Evolutionary conservation across 2,888 invertebrate genomes (phyloP), one percentile per base, ranked within the genome.

Genomic region (Sarcophaga variegata): DNA sequence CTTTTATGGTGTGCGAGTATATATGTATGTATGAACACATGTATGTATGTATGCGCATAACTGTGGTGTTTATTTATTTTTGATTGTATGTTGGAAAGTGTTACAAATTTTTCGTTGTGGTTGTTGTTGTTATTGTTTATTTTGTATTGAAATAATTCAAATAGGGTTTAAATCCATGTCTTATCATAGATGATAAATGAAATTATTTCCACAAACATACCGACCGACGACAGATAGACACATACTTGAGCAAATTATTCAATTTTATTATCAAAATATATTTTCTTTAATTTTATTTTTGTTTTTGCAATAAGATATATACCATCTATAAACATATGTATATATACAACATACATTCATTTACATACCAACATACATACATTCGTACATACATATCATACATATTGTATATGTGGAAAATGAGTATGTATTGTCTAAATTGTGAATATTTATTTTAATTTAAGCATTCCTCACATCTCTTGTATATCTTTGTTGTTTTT

Each of bases 381-480:
- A 49, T 63, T 25, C 27, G 20, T 67, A 67, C n/a, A 22, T 67
- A 59, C 25, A 70, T 70, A 62, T 22, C n/a, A 54, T 54, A 54
- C 17, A 54, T 54, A 70, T 1, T 10, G 10, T 37, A 37, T 37
- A 37, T 37, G 37, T 37, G 37, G 37, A 37, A 37, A 8, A 37
- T 37, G 10, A 37, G 37, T 37, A 37, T 37, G 37, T 37, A 37
- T 37, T 37, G 37, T 37, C 37, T 37, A 37, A 37, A 37, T 37
- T 67, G 6, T 25, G 60, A 45, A 60, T 64, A 64, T 79, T 70
- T 79, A 70, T 78, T 78, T 79, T 20, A 79, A 79, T 70, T 54
- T 54, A 54, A 67, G 77, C 77, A 77, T 75, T 75, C 77, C 59
- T 45, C 77, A 67, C 67, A 77, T 77, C 77, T 77, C 77, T 67